Percentiles rank a stretch among this genome's conserved stretches.
phyloP scores from a whole-genome alignment of 2,797 vertebrate genomes.

The Ctenopoma kingsleyae region DNA sequence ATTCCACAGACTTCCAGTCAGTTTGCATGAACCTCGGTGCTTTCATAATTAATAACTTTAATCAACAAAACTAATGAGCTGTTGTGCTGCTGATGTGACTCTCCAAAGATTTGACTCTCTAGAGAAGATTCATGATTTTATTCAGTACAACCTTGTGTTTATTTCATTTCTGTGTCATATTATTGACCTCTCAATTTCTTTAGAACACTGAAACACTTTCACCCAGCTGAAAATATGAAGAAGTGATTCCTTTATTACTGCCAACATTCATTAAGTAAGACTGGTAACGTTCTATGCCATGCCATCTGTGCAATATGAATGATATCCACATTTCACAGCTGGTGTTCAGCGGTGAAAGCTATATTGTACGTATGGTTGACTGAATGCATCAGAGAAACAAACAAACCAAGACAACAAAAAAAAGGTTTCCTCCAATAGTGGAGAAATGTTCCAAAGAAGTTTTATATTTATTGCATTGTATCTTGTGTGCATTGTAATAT shows the following conservation, averaged over 20 bases:
- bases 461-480: background rate
- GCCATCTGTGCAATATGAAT: slow-evolving; percentile 65
- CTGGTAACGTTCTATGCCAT: slow-evolving; percentile 21
- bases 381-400: slow-evolving; percentile 42
- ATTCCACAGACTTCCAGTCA: background rate
- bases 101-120: too few species aligned
- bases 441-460: background rate
- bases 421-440: background rate
- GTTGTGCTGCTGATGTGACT: too few species aligned
- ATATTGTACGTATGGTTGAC: slow-evolving; percentile 36
- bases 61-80: too few species aligned
- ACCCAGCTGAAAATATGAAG: slow-evolving; percentile 44
- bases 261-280: slow-evolving; percentile 64
- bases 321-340: slow-evolving; percentile 64
- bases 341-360: slow-evolving; percentile 40
- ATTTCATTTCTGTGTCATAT: background rate
- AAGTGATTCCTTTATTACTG: slow-evolving; percentile 55
- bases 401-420: slow-evolving; percentile 30
- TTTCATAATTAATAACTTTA: too few species aligned
- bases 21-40: too few species aligned
- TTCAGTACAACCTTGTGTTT: too few species aligned
- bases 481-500: background rate
- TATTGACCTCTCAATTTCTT: slow-evolving; percentile 8
- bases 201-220: slow-evolving; percentile 35
- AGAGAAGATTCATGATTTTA: too few species aligned